phyloP scores from a whole-genome alignment of 2,113 vertebrate genomes.

The Rhinolophus sinicus region DNA sequence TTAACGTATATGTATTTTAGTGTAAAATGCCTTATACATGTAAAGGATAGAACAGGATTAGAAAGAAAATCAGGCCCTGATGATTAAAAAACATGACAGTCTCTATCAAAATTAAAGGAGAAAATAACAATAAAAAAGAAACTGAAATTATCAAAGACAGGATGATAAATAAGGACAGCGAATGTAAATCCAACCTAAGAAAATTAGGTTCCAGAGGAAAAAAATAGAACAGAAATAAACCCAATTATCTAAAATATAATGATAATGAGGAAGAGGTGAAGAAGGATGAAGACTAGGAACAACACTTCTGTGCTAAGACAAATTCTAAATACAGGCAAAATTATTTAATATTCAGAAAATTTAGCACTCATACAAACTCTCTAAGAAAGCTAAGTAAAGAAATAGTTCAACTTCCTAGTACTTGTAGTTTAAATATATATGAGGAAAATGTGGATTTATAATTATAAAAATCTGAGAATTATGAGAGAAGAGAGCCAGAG shows the following conservation, averaged over 20 bases:
- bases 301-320: neutral
- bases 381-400: neutral
- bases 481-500: neutral
- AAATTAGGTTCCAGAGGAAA: neutral
- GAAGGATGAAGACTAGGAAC: neutral
- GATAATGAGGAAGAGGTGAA: neutral
- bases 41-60: neutral
- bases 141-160: neutral
- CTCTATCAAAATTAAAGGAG: neutral
- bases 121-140: neutral
- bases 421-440: neutral
- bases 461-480: neutral
- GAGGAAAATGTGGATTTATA: neutral
- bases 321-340: neutral
- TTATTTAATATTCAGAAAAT: neutral
- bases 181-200: neutral
- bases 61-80: neutral
- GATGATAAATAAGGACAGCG: neutral
- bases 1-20: neutral
- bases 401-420: neutral
- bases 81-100: neutral
- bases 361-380: neutral
- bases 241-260: neutral
- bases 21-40: neutral
- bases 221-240: neutral